Evolutionary conservation across 2,113 vertebrate species (phyloP), one percentile per base, ranked within the genome.

Genomic region (Oreochromis aureus): DNA sequence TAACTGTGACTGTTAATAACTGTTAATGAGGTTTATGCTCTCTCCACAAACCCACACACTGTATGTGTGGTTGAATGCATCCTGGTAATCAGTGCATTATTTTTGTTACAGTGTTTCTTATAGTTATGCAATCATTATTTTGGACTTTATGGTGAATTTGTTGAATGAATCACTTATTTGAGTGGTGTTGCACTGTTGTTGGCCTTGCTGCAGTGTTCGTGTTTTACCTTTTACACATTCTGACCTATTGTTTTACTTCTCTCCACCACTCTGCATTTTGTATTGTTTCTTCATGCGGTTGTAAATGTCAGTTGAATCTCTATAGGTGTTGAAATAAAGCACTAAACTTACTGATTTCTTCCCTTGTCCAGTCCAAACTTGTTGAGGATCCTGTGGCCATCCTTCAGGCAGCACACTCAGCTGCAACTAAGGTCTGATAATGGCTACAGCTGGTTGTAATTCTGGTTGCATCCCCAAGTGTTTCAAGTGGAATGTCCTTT

Each of bases 381-480:
- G 94, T 94, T 0, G 96, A 96, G 90, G 96, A 96, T 86, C 96
- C 96, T 0, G 96, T 97, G 91, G 94, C 96, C 78, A 61, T 97
- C 81, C 95, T 97, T 34, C 96, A 97, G 92, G 94, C 95, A 32
- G 61, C 95, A 54, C 96, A 96, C 81, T 92, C 96, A 8, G 89
- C 89, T 76, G 94, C 95, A 89, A 91, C 96, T 92, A 96, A 98
- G 97, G 97, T 98, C 94, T 94, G 96, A 69, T 80, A 27, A 22
- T 22, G 46, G 59, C 36, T 88, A 51, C 76, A 59, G 16, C 44
- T 82, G 81, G 71, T 61, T 89, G 87, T 66, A 81, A 55, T 87
- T 87, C 51, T 84, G 71, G 54, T 61, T 89, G 79, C 71, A 81
- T 66, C 56, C 80, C 59, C 12, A 9, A 3, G 12, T 86, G 15